A percentile compares a stretch with the other conserved stretches of the same genome.
Evolutionary conservation across 2,888 invertebrate genomes (phyloP).

Genomic region (Zygogramma bicolorata): DNA sequence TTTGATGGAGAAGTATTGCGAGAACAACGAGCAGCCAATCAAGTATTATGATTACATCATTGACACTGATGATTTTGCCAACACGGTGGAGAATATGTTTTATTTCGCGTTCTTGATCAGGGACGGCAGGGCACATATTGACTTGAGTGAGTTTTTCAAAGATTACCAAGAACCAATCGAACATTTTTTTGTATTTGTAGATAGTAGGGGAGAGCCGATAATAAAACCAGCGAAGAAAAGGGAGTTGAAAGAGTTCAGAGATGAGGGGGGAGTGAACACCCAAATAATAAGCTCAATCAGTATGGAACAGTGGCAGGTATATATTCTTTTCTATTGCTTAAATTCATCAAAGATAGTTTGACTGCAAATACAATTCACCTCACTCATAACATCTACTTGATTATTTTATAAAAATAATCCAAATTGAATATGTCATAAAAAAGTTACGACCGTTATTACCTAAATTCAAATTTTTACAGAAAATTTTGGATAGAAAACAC

Average conservation of each 20-base stretch:
- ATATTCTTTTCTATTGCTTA: no score
- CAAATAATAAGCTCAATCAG: conserved; percentile 72
- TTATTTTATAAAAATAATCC: no score
- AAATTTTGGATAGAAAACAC: no score
- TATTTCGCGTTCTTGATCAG: conserved; percentile 74
- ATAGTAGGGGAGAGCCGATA: conserved; percentile 51
- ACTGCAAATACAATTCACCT: no score
- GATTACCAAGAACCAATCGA: not conserved
- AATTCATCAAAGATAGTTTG: no score
- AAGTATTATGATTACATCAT: conserved; percentile 73
- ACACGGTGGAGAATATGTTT: conserved; percentile 75
- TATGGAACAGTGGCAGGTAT: conserved; percentile 72
- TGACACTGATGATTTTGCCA: conserved; percentile 72
- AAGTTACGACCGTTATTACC: no score
- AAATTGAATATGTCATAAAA: no score
- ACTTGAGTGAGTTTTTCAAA: conserved; percentile 64
- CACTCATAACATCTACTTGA: no score
- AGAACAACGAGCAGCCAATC: conserved; percentile 65
- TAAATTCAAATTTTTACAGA: no score
- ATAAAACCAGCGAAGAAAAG: conserved; percentile 56
- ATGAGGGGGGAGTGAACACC: conserved; percentile 63
- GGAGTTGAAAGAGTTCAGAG: conserved; percentile 55
- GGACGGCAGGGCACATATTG: conserved; percentile 70
- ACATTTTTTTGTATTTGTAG: conserved; percentile 38
- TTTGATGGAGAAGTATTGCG: conserved; percentile 66